Conservation (phyloP, 2,113 vertebrate species). For the Azemiops feae region DNA sequence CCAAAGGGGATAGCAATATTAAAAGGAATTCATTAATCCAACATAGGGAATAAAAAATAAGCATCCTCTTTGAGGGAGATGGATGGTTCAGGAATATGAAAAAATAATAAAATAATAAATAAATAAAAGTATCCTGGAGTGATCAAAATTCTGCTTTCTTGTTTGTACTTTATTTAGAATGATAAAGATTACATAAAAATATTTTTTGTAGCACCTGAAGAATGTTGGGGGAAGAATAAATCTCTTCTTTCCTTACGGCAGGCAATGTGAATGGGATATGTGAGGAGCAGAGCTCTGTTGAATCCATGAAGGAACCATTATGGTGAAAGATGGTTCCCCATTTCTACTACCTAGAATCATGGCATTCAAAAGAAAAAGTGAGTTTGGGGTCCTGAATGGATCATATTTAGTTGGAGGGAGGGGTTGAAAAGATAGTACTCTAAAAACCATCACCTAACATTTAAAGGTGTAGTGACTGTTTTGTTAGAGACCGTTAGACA, state of each 20-base stretch:
- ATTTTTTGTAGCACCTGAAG: background rate
- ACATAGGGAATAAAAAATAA: background rate
- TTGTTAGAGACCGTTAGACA: background rate
- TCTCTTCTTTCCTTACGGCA: background rate
- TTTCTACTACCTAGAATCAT: background rate
- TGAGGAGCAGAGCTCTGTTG: background rate
- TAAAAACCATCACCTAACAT: background rate
- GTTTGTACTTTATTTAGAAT: background rate
- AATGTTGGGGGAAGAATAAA: background rate
- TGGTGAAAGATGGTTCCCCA: background rate
- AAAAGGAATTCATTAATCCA: background rate
- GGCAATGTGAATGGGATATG: background rate
- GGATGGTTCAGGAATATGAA: background rate
- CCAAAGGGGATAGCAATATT: background rate
- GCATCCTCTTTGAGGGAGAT: background rate
- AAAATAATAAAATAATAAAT: background rate
- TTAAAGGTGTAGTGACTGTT: background rate
- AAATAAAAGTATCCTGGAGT: background rate
- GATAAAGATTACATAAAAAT: background rate
- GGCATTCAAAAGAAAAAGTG: background rate
- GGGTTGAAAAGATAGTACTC: background rate
- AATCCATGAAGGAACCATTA: background rate
- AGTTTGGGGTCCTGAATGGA: background rate
- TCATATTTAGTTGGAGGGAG: background rate
- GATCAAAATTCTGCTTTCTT: background rate